Conservation (phyloP, 2,113 vertebrate species). For the Hepsetus odoe region DNA sequence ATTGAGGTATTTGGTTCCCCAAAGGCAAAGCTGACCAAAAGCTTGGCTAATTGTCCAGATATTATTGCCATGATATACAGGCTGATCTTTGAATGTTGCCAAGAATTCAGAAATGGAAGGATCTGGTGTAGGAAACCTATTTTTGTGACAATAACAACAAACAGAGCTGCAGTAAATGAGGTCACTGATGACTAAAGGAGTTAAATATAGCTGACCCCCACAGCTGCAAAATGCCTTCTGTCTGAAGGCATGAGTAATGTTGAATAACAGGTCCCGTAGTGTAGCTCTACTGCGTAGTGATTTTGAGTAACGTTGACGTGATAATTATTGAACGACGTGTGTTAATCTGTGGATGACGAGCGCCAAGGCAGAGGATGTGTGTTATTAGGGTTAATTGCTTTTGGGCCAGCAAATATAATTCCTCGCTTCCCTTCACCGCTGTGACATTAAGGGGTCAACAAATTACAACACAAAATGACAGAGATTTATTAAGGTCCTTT, state of each 20-base stretch:
- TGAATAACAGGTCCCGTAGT: not conserved
- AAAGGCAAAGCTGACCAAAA: too few species aligned
- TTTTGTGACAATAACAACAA: not conserved
- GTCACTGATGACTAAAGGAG: not conserved
- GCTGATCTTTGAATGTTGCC: too few species aligned
- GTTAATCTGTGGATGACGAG: conserved; percentile 39
- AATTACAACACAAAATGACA: conserved; percentile 27
- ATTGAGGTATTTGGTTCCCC: too few species aligned
- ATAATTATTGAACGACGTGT: conserved; percentile 38
- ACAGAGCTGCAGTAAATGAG: too few species aligned
- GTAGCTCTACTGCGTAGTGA: not conserved
- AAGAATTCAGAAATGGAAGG: too few species aligned
- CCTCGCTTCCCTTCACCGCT: not conserved
- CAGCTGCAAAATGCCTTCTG: not conserved
- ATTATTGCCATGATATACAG: too few species aligned
- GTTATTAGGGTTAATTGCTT: conserved; percentile 51
- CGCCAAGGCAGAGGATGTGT: conserved; percentile 21
- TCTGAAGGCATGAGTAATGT: not conserved
- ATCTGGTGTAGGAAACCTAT: not conserved
- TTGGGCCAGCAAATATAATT: conserved; percentile 21
- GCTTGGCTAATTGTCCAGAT: too few species aligned
- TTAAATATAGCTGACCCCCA: not conserved
- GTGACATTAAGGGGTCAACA: conserved; percentile 45
- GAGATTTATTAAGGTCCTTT: conserved; percentile 40
- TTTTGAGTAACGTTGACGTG: not conserved